Conservation (phyloP, 2,113 vertebrate genomes). For the Tauraco erythrolophus region DNA sequence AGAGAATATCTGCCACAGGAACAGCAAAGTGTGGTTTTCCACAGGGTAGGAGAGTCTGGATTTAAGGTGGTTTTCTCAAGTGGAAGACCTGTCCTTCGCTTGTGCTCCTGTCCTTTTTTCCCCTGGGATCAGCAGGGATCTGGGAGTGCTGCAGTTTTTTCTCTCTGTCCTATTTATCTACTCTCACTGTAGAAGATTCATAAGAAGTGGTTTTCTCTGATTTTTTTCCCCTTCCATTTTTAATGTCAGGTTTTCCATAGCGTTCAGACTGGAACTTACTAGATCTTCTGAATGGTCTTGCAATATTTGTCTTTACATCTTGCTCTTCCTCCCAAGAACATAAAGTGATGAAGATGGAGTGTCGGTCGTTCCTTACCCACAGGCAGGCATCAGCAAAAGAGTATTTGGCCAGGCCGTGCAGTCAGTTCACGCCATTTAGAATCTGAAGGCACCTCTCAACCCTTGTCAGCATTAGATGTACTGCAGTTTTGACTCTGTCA, state of each 20-base stretch:
- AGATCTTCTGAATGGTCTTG: not conserved
- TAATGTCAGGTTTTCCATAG: not conserved
- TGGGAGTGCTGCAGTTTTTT: not conserved
- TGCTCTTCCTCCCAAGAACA: not conserved
- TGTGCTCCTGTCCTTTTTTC: not conserved
- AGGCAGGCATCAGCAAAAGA: not conserved
- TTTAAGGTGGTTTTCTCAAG: not conserved
- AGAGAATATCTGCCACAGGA: not conserved
- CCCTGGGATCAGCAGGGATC: not conserved
- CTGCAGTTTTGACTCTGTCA: not conserved
- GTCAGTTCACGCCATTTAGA: not conserved
- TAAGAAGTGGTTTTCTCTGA: not conserved
- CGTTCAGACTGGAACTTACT: not conserved
- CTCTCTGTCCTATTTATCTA: not conserved
- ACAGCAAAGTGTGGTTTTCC: not conserved
- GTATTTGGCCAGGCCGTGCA: not conserved
- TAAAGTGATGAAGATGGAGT: not conserved
- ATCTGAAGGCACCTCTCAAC: not conserved
- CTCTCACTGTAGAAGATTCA: not conserved
- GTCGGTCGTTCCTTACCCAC: not conserved
- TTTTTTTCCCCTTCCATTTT: not conserved
- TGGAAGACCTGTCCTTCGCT: not conserved
- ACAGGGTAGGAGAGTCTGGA: not conserved
- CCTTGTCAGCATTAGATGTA: accelerated
- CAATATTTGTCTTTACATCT: not conserved